Evolutionary conservation across 2,113 vertebrate species (phyloP), one percentile per base, ranked within the genome.

Genomic region (Colius striatus): DNA sequence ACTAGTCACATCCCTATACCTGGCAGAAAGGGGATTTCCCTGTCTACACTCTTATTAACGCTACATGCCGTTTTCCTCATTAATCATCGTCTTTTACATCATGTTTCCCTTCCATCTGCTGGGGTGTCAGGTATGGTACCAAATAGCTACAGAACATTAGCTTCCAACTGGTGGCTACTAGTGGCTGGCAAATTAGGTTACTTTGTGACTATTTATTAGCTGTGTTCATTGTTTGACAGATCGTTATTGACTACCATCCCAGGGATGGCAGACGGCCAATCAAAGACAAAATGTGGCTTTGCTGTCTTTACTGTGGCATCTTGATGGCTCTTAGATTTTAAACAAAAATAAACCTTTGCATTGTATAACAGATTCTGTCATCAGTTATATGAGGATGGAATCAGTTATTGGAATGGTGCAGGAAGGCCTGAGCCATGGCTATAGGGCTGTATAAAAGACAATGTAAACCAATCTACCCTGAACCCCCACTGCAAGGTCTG

Each of bases 211-310:
- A 81, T 97, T 97, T 96, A 97, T 98, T 97, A 97, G 89, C 90
- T 95, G 91, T 74, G 94, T 95, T 98, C 97, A 98, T 98, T 98
- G 96, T 95, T 94, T 97, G 97, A 95, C 97, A 97, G 96, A 90
- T 98, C 50, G 3, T 95, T 97, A 96, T 84, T 96, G 97, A 98
- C 88, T 95, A 75, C 61, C 47, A 51, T 84, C 96, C 94, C 84
- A 60, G 82, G 83, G 80, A 81, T 97, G 97, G 96, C 97, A 98
- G 93, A 75, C 98, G 96, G 95, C 96, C 97, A 97, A 81, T 79
- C 94, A 94, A 91, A 94, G 87, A 82, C 84, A 93, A 92, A 97
- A 78, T 87, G 92, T 62, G 76, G 41, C 78, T 94, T 94, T 43
- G 6, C 55, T 97, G 66, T 48, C 87, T 76, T 96, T 75, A 94